phyloP scores from a whole-genome alignment of 2,797 vertebrate genomes.

The Gobio occitaniae region DNA sequence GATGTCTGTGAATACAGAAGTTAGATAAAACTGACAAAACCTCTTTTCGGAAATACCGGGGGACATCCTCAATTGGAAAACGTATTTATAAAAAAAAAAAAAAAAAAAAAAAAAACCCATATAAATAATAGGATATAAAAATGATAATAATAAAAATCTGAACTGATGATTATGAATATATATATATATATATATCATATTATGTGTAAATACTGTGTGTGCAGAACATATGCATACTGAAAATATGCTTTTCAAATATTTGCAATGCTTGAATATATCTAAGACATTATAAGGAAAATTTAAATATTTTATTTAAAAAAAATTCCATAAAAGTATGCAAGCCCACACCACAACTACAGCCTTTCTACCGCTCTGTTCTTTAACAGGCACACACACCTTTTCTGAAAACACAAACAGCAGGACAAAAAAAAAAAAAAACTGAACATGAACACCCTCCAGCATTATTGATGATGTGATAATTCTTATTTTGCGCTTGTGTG shows the following conservation, averaged over 20 bases:
- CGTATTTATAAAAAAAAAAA: background rate
- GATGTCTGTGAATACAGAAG: constrained; percentile 8
- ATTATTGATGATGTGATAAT: constrained; percentile 42
- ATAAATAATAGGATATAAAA: background rate
- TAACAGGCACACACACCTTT: constrained; percentile 24
- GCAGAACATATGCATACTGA: background rate
- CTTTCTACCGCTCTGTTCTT: background rate
- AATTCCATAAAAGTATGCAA: background rate
- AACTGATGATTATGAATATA: background rate
- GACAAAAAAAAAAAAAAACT: background rate
- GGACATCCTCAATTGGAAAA: background rate
- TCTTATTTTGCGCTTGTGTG: constrained; percentile 36
- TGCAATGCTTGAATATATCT: constrained; percentile 10
- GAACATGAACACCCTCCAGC: constrained; percentile 29
- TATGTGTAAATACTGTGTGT: too few species aligned
- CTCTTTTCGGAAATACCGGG: background rate
- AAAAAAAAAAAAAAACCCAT: too few species aligned
- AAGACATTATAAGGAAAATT: background rate
- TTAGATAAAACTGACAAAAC: constrained; percentile 21
- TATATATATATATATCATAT: too few species aligned
- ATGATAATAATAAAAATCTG: background rate
- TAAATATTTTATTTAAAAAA: background rate
- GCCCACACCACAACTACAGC: background rate
- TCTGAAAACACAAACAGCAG: constrained; percentile 13
- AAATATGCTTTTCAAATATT: background rate